Base-by-base conservation (phyloP, 1,140 invertebrate species). In the Drepana arcuata region DNA sequence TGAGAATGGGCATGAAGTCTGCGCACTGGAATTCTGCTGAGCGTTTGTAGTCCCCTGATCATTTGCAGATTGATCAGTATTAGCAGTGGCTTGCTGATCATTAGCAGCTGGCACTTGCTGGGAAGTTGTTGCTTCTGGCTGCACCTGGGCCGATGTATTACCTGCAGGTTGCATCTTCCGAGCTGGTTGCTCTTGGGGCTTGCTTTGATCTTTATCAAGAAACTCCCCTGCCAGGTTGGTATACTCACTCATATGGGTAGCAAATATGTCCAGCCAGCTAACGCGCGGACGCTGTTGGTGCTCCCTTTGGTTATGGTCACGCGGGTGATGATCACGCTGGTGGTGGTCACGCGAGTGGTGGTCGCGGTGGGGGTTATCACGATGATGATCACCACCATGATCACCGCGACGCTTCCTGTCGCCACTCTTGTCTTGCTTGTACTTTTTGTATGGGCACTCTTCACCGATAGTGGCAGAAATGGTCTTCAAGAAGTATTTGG, bases 161-260 rank as follows among this genome's bases (percentile, higher is more conserved):
- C 26, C 14, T 3, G 27, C n/a, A 1, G 24, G 7, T 27, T 40
- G 36, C 15, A 15, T n/a, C 21, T 35, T 14, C 7, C 21, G 2
- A 6, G 28, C 21, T 2, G 40, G 6, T 16, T 43, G n/a, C n/a
- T n/a, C n/a, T 12, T 1, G 27, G 21, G n/a, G 11, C 16, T 5
- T n/a, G n/a, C n/a, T n/a, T n/a, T n/a, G n/a, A n/a, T n/a, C n/a
- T n/a, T n/a, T n/a, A n/a, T n/a, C n/a, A n/a, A n/a, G n/a, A n/a
- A n/a, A n/a, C 41, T 83, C 79, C 2, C 78, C 83, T 15, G 80
- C 75, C 1, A 84, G 58, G 39, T 84, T 80, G 7, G 79, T 69
- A 41, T 83, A 83, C 34, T 83, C 79, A 28, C 83, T 81, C 67
- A 84, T 73, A 42, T 80, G 83, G 2, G 58, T 66, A 3, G 66